Evolutionary conservation across 2,797 vertebrate genomes (phyloP), one percentile per base, ranked within the genome.

Genomic region (Rhabdophis nuchalis): DNA sequence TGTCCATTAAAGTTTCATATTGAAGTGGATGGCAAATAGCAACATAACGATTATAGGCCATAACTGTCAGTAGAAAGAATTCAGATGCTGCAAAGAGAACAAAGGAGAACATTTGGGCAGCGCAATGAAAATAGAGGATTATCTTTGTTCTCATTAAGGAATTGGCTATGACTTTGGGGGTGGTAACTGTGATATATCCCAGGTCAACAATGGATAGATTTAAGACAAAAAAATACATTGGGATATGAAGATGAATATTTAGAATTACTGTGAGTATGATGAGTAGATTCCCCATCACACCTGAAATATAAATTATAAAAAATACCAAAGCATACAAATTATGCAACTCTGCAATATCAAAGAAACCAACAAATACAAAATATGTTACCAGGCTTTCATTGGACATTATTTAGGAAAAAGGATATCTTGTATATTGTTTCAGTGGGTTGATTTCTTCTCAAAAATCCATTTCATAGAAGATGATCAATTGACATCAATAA

Each of bases 41-140:
- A 77, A 72, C 25, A 57, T 88, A 91, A 11, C 86, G 86, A 41
- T 91, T 86, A 16, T 91, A 91, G 16, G 86, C 61, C 91, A 91
- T 87, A 7, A 87, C 36, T 3, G 86, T 88, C 32, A 92, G 36
- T 11, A 92, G 64, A 13, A 82, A n/a, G 4, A 92, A 41, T 32
- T 92, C 91, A 52, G 86, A 57, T 27, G 64, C 20, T 25, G 32
- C 86, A 82, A 88, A 92, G 46, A 92, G 2, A 36, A 60, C 20
- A 11, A 77, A 56, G 20, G 25, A 61, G 52, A 92, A 92, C 16
- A 57, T 4, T 50, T 92, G 91, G 23, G 14, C 9, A 53, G 36
- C 56, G 14, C 87, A 92, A 10, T 82, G 36, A 16, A 68, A 50
- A 72, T 52, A 92, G 12, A 36, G 7, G 27, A 92, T 92, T 29